Base-by-base conservation (phyloP, 1,140 invertebrate genomes). In the Cecropterus lyciades region DNA sequence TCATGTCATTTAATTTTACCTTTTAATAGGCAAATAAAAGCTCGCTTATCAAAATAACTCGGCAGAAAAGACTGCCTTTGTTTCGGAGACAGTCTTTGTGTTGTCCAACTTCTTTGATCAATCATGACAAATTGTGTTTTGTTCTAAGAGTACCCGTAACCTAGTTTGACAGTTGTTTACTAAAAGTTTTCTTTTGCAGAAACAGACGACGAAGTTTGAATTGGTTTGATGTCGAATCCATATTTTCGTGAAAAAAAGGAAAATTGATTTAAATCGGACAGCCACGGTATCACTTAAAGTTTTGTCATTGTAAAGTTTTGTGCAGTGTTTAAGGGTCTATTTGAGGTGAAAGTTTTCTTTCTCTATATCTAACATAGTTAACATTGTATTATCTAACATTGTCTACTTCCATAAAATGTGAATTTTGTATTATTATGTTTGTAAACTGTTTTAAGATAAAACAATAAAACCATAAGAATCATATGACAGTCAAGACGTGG, bases 81-180 rank as follows among this genome's bases (percentile, higher is more conserved):
- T 80, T 72, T 70, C 57, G 45, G 56, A 55, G 49, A 67, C 67
- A 60, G 68, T 79, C 73, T 76, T 85, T 80, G 73, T 80, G 79
- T 81, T 79, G 79, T 64, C 77, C 72, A 85, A 87, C 73, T 87
- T 87, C 70, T 79, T 83, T 82, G 85, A 87, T 87, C 86, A 86
- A 87, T 87, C 80, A 89, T 84, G 82, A 84, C 79, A 89, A 87
- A 86, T 84, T 86, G 82, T 84, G 78, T 85, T 85, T 82, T 81
- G 76, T 83, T 82, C 77, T 80, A 76, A 85, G 82, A 82, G 79
- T 71, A 67, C 66, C 77, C 74, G 65, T 72, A 80, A 75, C 69
- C 64, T 72, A 83, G 75, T 85, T 85, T 82, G 82, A 80, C 81
- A 87, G 82, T 82, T 88, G 72, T 79, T 75, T 70, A 57, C 66